phyloP scores from a whole-genome alignment of 2,797 vertebrate species.

The Parambassis ranga region DNA sequence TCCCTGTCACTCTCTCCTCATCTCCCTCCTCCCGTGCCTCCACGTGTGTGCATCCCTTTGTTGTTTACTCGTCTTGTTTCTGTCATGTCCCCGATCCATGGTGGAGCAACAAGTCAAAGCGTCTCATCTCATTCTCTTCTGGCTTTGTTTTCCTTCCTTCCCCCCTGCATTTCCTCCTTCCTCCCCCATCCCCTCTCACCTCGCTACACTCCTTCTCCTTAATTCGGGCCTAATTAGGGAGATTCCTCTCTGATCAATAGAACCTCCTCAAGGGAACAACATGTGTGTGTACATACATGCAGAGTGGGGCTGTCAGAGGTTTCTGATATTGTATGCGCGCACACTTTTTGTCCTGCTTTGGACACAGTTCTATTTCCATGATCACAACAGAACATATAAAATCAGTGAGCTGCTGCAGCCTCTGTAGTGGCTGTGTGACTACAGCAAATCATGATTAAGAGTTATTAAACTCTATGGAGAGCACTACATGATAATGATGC shows the following conservation, averaged over 20 bases:
- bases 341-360: conserved; percentile 19
- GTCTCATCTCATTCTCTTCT: conserved; percentile 21
- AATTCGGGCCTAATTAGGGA: conserved; percentile 74
- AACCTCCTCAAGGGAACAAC: conserved; percentile 47
- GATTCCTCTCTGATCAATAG: conserved; percentile 79
- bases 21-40: conserved; percentile 7
- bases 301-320: conserved; percentile 25
- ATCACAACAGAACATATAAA: too few species aligned
- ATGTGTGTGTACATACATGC: conserved; percentile 29
- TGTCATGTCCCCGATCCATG: conserved; percentile 28
- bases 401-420: not conserved
- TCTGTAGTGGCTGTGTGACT: too few species aligned
- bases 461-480: not conserved
- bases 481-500: not conserved
- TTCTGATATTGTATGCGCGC: conserved; percentile 3
- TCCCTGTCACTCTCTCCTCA: not conserved
- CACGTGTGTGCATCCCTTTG: conserved; percentile 9
- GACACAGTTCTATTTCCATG: too few species aligned
- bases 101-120: conserved; percentile 45
- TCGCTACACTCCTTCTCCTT: conserved; percentile 1
- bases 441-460: too few species aligned
- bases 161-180: not conserved
- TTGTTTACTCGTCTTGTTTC: conserved; percentile 24
- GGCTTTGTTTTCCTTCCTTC: not conserved
- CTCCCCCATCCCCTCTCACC: not conserved